phyloP scores from a whole-genome alignment of 2,888 invertebrate genomes.

The Adelphocoris suturalis region DNA sequence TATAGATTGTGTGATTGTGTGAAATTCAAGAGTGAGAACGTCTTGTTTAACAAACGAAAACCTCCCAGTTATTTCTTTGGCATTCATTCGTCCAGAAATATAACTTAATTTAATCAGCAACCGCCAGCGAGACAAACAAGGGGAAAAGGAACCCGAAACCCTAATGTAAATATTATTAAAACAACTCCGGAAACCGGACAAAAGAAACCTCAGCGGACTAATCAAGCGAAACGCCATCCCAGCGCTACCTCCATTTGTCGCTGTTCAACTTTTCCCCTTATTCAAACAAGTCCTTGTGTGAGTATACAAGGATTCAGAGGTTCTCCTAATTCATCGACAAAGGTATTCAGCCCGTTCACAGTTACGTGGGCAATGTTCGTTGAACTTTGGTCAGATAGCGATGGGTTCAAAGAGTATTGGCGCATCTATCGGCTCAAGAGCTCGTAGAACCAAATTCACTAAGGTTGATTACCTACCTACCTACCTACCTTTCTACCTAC shows the following conservation, averaged over 20 bases:
- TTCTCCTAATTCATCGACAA: background rate
- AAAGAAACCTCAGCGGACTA: background rate
- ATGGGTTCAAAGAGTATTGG: no score
- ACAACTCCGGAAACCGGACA: background rate
- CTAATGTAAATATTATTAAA: slow-evolving; percentile 12
- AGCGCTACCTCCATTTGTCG: background rate
- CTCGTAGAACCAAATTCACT: no score
- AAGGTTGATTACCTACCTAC: no score
- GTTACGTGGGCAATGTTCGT: no score
- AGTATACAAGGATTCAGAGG: background rate
- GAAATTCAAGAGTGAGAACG: no score
- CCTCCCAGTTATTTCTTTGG: background rate
- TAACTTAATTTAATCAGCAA: background rate
- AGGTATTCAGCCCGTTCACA: no score
- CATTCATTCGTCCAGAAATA: background rate
- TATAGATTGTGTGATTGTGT: no score
- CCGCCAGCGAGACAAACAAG: background rate
- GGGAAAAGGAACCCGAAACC: background rate
- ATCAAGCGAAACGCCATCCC: background rate
- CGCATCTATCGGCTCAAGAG: no score
- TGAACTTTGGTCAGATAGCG: no score
- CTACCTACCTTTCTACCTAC: no score
- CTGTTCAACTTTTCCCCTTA: background rate
- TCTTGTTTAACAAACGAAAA: background rate
- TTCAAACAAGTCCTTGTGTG: background rate